A percentile compares a stretch with the other conserved stretches of the same genome.
Evolutionary conservation across 2,113 vertebrate genomes (phyloP).

Genomic region (Tupaia chinensis): DNA sequence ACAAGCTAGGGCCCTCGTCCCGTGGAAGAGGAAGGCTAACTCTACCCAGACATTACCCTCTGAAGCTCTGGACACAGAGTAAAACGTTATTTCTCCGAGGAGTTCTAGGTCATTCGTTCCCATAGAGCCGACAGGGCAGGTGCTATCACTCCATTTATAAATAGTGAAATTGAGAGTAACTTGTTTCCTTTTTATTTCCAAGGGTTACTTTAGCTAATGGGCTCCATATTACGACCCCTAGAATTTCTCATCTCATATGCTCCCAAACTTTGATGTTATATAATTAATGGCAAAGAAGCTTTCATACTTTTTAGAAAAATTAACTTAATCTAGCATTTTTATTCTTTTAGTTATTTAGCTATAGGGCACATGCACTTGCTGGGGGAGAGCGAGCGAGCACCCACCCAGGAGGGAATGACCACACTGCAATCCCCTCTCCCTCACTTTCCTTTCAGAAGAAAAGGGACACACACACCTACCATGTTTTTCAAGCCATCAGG

Average conservation of each 20-base stretch:
- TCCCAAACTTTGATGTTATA: constrained; percentile 17
- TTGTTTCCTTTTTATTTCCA: constrained; percentile 3
- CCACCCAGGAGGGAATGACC: too few relatives aligned
- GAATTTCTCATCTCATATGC: neutral
- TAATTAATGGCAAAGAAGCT: neutral
- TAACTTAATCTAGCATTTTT: neutral
- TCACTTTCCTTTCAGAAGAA: too few relatives aligned
- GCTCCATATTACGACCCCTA: neutral
- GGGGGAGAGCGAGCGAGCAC: too few relatives aligned
- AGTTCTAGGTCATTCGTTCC: constrained; percentile 1
- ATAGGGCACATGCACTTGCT: too few relatives aligned
- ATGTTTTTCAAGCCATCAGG: too few relatives aligned
- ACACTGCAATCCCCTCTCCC: too few relatives aligned
- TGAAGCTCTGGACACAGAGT: constrained; percentile 11
- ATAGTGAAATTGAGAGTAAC: neutral
- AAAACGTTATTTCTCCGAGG: neutral
- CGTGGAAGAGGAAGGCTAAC: neutral
- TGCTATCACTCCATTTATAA: neutral
- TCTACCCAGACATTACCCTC: neutral
- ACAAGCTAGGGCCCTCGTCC: neutral
- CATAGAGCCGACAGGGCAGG: neutral
- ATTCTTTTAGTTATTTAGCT: too few relatives aligned
- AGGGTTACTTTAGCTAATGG: neutral
- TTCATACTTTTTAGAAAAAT: neutral
- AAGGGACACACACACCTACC: too few relatives aligned